These are phyloP conservation scores for Selene dorsalis DNA, from an alignment of 2,797 vertebrate species.

Conservation along the genomic window DNA sequence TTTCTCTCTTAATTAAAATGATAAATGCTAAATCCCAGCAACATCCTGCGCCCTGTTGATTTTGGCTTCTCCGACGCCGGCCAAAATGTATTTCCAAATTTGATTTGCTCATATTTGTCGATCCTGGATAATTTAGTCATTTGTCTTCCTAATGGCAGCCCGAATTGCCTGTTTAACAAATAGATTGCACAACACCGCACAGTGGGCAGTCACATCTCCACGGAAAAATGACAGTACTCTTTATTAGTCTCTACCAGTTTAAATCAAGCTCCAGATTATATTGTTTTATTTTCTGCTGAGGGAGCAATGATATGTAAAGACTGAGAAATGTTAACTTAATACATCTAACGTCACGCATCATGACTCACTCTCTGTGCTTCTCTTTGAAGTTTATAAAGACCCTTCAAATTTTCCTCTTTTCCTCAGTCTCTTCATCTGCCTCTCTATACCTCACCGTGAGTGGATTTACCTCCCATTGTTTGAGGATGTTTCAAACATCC, in stretches of 20 bases:
- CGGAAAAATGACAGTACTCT: slow-evolving; percentile 52
- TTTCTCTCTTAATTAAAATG: slow-evolving; percentile 68
- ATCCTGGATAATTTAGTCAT: slow-evolving; percentile 75
- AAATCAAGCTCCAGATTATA: slow-evolving; percentile 44
- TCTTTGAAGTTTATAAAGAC: slow-evolving; percentile 36
- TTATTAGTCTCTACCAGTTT: slow-evolving; percentile 60
- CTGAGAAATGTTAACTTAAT: slow-evolving; percentile 36
- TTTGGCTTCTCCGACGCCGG: slow-evolving; percentile 49
- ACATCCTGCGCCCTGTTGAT: slow-evolving; percentile 56
- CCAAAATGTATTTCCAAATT: slow-evolving; percentile 68
- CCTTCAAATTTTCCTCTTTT: slow-evolving; percentile 4
- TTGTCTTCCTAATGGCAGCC: slow-evolving; percentile 71
- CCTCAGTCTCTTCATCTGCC: slow-evolving; percentile 29
- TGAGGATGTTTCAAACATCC: slow-evolving; percentile 69
- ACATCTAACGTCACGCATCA: slow-evolving; percentile 40
- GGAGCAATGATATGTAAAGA: slow-evolving; percentile 33
- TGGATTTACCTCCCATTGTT: slow-evolving; percentile 71
- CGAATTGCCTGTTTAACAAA: slow-evolving; percentile 68
- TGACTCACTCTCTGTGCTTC: slow-evolving; percentile 25
- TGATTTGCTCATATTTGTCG: slow-evolving; percentile 76
- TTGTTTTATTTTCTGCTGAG: slow-evolving; percentile 50
- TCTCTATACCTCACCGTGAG: slow-evolving; percentile 27
- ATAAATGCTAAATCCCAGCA: slow-evolving; percentile 57
- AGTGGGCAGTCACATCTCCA: slow-evolving; percentile 58
- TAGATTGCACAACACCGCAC: slow-evolving; percentile 54